Conservation (phyloP, 2,113 vertebrate species). For the Laticauda colubrina region DNA sequence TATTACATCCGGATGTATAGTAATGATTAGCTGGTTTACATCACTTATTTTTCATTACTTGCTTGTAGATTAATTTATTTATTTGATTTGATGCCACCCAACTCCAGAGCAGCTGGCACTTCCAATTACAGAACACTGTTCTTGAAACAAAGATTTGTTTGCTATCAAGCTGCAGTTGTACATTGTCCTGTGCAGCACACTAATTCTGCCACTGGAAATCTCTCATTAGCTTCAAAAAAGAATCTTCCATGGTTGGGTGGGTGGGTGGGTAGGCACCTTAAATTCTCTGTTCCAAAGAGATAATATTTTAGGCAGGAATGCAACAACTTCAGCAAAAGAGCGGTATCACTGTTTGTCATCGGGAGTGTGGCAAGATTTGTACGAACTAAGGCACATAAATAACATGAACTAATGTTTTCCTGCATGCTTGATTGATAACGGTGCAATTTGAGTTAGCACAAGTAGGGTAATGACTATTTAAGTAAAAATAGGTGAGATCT, state of each 20-base stretch:
- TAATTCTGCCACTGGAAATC: conserved; percentile 48
- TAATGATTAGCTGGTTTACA: conserved; percentile 58
- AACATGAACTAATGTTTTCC: conserved; percentile 41
- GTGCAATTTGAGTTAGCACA: conserved; percentile 43
- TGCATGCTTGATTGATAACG: conserved; percentile 42
- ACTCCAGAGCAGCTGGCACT: conserved; percentile 44
- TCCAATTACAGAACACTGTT: conserved; percentile 63
- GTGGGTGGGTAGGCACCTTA: conserved; percentile 4
- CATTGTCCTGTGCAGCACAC: conserved; percentile 41
- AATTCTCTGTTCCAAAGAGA: conserved; percentile 48
- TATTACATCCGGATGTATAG: conserved; percentile 42
- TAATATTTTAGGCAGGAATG: conserved; percentile 47
- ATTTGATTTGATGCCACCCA: not conserved
- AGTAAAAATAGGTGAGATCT: not conserved
- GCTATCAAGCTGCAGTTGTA: conserved; percentile 52
- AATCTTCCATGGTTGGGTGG: conserved; percentile 15
- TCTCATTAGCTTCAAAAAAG: conserved; percentile 46
- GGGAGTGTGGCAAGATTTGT: conserved; percentile 41
- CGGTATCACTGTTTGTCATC: conserved; percentile 51
- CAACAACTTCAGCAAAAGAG: conserved; percentile 53
- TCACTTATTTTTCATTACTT: conserved; percentile 62
- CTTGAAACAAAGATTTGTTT: conserved; percentile 56
- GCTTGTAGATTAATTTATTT: conserved; percentile 37
- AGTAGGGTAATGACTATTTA: not conserved
- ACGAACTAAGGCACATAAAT: conserved; percentile 38